A percentile compares a stretch with the other conserved stretches of the same genome.
Conservation (phyloP, 2,113 vertebrate species). For the Corydoras sp. region DNA sequence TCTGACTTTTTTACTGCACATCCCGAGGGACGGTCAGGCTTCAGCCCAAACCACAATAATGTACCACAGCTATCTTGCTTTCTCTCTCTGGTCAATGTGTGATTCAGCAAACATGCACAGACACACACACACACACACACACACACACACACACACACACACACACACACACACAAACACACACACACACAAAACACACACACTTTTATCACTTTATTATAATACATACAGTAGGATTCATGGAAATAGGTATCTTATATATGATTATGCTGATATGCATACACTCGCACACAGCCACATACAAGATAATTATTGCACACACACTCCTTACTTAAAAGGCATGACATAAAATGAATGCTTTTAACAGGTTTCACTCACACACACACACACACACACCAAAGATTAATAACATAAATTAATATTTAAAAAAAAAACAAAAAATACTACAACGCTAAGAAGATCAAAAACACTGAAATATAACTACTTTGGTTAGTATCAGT, state of each 20-base stretch:
- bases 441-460: neutral
- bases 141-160: conserved; percentile 3
- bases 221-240: neutral
- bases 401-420: neutral
- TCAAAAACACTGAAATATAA: neutral
- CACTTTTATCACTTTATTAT: conserved; percentile 21
- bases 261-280: conserved; percentile 31
- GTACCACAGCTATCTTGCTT: conserved; percentile 10
- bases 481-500: too few relatives aligned
- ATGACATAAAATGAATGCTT: conserved; percentile 22
- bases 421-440: too few relatives aligned
- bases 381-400: conserved; percentile 11
- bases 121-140: conserved; percentile 30
- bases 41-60: conserved; percentile 30
- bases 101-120: conserved; percentile 26
- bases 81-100: conserved; percentile 1
- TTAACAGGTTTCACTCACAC: conserved; percentile 21
- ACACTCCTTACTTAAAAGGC: conserved; percentile 8
- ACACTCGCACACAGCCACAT: conserved; percentile 7
- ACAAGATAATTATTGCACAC: conserved; percentile 6
- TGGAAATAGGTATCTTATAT: conserved; percentile 1
- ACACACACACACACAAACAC: conserved; percentile 11
- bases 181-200: conserved; percentile 13
- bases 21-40: conserved; percentile 16
- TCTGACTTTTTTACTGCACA: conserved; percentile 31